Evolutionary conservation across 2,797 vertebrate species (phyloP).

Genomic region (Danio kyathit): DNA sequence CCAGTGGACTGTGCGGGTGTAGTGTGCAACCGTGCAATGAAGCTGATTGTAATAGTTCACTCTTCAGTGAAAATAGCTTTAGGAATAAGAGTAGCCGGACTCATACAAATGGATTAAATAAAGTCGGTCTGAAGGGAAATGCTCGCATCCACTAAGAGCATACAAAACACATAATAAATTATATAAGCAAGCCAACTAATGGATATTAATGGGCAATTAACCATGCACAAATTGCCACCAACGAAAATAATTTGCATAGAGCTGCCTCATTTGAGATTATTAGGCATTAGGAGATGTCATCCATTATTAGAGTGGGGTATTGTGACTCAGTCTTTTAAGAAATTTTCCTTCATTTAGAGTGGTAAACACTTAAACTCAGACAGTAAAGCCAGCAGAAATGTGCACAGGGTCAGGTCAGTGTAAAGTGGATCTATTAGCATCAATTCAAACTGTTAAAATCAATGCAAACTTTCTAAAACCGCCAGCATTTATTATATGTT

Average conservation of each 20-base stretch:
- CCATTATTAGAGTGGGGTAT: conserved; percentile 34
- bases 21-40: not conserved
- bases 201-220: conserved; percentile 53
- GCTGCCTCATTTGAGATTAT: conserved; percentile 51
- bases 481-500: not conserved
- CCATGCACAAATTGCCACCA: conserved; percentile 43
- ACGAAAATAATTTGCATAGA: conserved; percentile 42
- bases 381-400: conserved; percentile 25
- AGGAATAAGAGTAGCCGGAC: not conserved
- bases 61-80: conserved; percentile 31
- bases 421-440: conserved; percentile 1
- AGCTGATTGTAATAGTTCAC: conserved; percentile 1
- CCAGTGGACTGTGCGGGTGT: not conserved
- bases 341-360: conserved; percentile 20
- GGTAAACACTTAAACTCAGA: conserved; percentile 17
- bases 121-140: conserved; percentile 22
- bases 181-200: conserved; percentile 43
- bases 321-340: conserved; percentile 27
- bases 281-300: conserved; percentile 45
- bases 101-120: conserved; percentile 31
- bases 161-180: conserved; percentile 33
- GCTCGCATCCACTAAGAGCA: conserved; percentile 10
- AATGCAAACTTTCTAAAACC: conserved; percentile 18
- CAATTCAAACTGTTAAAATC: conserved; percentile 6
- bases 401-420: not conserved